Conservation (phyloP, 2,797 vertebrate genomes). For the Phalanger gymnotis region DNA sequence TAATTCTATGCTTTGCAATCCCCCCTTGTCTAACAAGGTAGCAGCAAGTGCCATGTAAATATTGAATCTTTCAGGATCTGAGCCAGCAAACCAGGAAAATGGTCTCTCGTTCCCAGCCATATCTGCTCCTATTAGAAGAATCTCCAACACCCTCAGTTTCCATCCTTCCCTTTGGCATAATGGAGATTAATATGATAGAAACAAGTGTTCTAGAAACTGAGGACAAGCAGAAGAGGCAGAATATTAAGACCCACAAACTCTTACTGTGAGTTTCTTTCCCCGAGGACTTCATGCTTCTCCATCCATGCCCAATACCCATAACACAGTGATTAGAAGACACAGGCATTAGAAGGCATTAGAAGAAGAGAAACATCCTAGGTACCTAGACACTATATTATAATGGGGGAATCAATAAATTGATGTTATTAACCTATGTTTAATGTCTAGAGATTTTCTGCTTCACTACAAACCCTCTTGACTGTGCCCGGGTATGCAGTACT, state of each 20-base stretch:
- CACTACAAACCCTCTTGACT: not conserved
- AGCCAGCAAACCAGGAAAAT: not conserved
- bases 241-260: not conserved
- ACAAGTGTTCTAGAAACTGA: not conserved
- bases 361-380: not conserved
- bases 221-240: not conserved
- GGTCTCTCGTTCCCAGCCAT: not conserved
- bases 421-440: not conserved
- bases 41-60: not conserved
- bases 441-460: not conserved
- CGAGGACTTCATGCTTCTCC: not conserved
- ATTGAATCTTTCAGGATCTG: not conserved
- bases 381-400: not conserved
- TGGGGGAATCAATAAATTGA: not conserved
- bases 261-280: not conserved
- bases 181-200: not conserved
- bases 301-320: not conserved
- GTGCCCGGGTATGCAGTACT: not conserved
- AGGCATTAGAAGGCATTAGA: not conserved
- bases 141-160: not conserved
- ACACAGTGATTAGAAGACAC: no score
- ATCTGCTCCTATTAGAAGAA: not conserved
- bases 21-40: not conserved
- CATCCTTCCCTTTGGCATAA: not conserved
- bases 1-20: not conserved